Conservation (phyloP, 2,113 vertebrate genomes). For the Cebidichthys violaceus region DNA sequence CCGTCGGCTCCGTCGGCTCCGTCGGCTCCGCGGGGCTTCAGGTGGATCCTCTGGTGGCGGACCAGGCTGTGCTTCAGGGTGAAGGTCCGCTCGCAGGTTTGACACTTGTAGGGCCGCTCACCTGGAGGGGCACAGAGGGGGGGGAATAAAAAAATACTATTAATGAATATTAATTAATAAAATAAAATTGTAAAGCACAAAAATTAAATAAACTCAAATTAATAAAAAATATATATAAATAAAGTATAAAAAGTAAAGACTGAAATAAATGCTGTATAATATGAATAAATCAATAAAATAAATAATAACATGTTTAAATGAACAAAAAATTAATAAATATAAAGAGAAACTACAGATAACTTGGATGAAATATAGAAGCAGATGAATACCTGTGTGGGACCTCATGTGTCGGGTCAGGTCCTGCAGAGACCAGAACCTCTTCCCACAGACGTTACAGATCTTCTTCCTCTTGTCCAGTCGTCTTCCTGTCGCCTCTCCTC, state of each 20-base stretch:
- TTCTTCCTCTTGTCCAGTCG: conserved; percentile 98
- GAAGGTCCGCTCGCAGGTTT: conserved; percentile 96
- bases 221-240: too few species aligned
- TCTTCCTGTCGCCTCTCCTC: conserved; percentile 69
- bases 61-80: conserved; percentile 98
- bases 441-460: conserved; percentile 94
- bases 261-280: too few species aligned
- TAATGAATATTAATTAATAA: too few species aligned
- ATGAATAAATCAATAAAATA: too few species aligned
- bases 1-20: conserved; percentile 73
- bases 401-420: conserved; percentile 98
- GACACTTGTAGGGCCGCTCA: conserved; percentile 95
- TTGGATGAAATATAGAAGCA: too few species aligned
- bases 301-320: too few species aligned
- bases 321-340: too few species aligned
- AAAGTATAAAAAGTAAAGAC: too few species aligned
- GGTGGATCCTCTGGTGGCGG: conserved; percentile 95
- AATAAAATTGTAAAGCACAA: too few species aligned
- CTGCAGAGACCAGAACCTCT: conserved; percentile 98
- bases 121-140: conserved; percentile 76
- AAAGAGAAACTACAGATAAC: too few species aligned
- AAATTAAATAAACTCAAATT: too few species aligned
- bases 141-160: too few species aligned
- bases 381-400: conserved; percentile 91
- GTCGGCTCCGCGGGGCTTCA: conserved; percentile 85